A percentile compares a stretch with the other conserved stretches of the same genome.
phyloP scores from a whole-genome alignment of 64 coral and sea anemone genomes.

The Orbicella faveolata region DNA sequence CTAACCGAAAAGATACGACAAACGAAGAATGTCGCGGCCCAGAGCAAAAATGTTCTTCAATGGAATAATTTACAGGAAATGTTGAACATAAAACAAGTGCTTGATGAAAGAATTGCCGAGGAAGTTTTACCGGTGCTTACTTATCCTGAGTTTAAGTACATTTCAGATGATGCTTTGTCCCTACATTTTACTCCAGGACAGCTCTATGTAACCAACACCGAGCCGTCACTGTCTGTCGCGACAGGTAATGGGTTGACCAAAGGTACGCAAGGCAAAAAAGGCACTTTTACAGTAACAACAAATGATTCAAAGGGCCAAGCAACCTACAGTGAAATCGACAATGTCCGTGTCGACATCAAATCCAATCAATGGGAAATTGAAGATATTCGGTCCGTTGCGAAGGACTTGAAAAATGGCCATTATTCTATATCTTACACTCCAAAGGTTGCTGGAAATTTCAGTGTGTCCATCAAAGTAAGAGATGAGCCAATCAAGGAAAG shows the following conservation, averaged over 20 bases:
- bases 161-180: neutral
- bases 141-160: neutral
- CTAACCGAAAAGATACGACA: neutral
- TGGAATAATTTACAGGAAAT: neutral
- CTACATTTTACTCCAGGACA: neutral
- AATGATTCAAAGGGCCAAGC: neutral
- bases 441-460: neutral
- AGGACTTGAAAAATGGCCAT: constrained; percentile 5
- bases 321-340: neutral
- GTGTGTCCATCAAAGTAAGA: neutral
- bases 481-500: neutral
- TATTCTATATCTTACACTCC: neutral
- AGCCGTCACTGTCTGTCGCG: neutral
- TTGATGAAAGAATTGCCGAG: neutral
- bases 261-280: neutral
- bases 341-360: neutral
- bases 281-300: neutral
- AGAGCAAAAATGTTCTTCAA: neutral
- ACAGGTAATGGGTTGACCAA: neutral
- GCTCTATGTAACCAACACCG: neutral
- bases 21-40: neutral
- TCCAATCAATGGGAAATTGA: neutral
- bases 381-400: too few species aligned
- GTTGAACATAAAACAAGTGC: neutral
- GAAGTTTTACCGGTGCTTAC: neutral